Evolutionary conservation across 2,888 invertebrate genomes (phyloP), one percentile per base, ranked within the genome.

Genomic region (Eristalis pertinax): DNA sequence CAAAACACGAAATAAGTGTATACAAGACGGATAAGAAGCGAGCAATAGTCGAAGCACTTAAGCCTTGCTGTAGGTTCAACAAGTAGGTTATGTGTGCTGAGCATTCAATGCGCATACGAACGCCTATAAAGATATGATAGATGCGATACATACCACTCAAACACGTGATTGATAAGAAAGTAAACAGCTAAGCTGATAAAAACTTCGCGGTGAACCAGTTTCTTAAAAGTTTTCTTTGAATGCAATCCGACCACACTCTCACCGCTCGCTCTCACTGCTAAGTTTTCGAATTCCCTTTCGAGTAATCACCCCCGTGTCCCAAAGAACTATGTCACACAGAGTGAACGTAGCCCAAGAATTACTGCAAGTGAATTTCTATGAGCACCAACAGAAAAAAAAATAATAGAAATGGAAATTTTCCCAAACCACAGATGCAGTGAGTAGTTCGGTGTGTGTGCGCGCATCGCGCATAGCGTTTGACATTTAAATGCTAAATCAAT

Each of bases 401-500:
- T 8, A 19, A 50, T 19, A n/a, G 19, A 19, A 50, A 19, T 19
- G 50, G 50, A 50, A n/a, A 19, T 19, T 50, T 8, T 19, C 19
- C 5, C 50, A 50, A 19, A 50, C 19, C 19, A 19, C 2, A 19
- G 19, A n/a, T 50, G 19, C 50, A 50, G 50, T 50, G 19, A 50
- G 50, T 50, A 8, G 8, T 19, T 19, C 19, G 19, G 19, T 4
- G n/a, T 19, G 7, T 7, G 7, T 8, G 19, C 1, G 19, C 8
- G 19, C 5, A n/a, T 19, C 43, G 10, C 32, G 19, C 60, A 41
- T 38, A 11, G 43, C 41, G 22, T 35, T 76, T 38, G 15, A 0
- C n/a, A 68, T 63, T 79, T 4, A 58, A 78, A 72, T 67, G 38
- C 8, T 60, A 69, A 83, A 43, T 60, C 35, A 69, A 74, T 67